Evolutionary conservation across 2,797 vertebrate genomes (phyloP).

Genomic region (Craterocephalus amniculus): DNA sequence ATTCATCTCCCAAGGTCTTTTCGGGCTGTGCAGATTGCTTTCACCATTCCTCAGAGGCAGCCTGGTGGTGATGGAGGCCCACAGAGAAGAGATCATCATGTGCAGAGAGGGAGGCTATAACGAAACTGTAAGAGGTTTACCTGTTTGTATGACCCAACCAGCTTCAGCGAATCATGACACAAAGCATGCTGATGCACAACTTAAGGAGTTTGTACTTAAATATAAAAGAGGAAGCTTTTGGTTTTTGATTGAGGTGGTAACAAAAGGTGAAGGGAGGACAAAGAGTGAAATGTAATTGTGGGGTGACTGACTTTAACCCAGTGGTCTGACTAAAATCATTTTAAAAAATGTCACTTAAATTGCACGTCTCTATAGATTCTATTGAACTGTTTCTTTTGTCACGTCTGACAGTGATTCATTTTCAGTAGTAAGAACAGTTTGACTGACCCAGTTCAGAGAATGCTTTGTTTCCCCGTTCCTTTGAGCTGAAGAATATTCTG

Average conservation of each 20-base stretch:
- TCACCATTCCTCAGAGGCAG: conserved; percentile 50
- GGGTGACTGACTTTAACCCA: conserved; percentile 11
- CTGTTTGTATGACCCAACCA: conserved; percentile 29
- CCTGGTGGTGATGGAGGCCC: conserved; percentile 52
- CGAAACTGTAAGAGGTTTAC: conserved; percentile 34
- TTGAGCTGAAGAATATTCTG: conserved; percentile 56
- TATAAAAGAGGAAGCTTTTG: conserved; percentile 12
- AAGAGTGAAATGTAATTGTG: conserved; percentile 11
- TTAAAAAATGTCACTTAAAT: conserved; percentile 13
- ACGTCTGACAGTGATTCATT: conserved; percentile 54
- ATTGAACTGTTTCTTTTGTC: conserved; percentile 54
- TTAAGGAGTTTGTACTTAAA: conserved; percentile 6
- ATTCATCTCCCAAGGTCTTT: conserved; percentile 60
- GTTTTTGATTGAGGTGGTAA: conserved; percentile 26
- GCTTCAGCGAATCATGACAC: conserved; percentile 14
- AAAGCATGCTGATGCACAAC: conserved; percentile 16
- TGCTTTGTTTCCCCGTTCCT: conserved; percentile 65
- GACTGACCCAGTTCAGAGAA: conserved; percentile 64
- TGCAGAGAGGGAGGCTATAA: conserved; percentile 30
- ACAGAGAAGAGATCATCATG: conserved; percentile 42
- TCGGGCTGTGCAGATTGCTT: conserved; percentile 60
- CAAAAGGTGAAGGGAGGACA: conserved; percentile 14
- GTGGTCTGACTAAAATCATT: conserved; percentile 38
- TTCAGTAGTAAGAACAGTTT: conserved; percentile 37
- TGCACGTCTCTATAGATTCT: conserved; percentile 15